Conservation (phyloP, 2,797 vertebrate genomes). For the Lepilemur ruficaudatus region DNA sequence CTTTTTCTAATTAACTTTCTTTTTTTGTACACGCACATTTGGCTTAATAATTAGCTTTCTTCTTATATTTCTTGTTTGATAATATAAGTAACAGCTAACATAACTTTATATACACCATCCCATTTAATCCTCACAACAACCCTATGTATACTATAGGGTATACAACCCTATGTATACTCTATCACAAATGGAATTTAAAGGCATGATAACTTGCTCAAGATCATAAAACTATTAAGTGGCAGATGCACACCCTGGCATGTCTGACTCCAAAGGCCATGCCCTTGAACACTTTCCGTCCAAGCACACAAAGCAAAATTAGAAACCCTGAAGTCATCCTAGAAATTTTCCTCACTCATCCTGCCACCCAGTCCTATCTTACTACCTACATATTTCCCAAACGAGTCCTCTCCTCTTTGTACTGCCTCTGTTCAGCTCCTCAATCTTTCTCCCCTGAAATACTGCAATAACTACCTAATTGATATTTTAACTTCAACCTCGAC, state of each 20-base stretch:
- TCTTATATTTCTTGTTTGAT: not conserved
- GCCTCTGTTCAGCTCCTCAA: not conserved
- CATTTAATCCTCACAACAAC: not conserved
- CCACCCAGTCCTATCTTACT: not conserved
- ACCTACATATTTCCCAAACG: slow-evolving; percentile 4
- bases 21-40: not conserved
- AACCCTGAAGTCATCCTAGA: not conserved
- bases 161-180: not conserved
- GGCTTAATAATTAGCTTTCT: not conserved
- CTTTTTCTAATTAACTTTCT: not conserved
- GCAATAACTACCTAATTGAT: not conserved
- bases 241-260: not conserved
- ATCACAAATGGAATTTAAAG: slow-evolving; percentile 13
- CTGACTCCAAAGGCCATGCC: not conserved
- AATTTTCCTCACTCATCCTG: not conserved
- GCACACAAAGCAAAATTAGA: slow-evolving; percentile 11
- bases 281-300: not conserved
- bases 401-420: not conserved
- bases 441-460: not conserved
- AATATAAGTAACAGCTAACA: not conserved
- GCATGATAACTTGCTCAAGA: not conserved
- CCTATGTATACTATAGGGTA: not conserved
- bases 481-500: not conserved
- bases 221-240: not conserved
- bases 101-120: not conserved